Percentiles rank a stretch among this genome's conserved stretches.
phyloP scores from a whole-genome alignment of 2,888 invertebrate genomes.

The Tachystola acroxantha region DNA sequence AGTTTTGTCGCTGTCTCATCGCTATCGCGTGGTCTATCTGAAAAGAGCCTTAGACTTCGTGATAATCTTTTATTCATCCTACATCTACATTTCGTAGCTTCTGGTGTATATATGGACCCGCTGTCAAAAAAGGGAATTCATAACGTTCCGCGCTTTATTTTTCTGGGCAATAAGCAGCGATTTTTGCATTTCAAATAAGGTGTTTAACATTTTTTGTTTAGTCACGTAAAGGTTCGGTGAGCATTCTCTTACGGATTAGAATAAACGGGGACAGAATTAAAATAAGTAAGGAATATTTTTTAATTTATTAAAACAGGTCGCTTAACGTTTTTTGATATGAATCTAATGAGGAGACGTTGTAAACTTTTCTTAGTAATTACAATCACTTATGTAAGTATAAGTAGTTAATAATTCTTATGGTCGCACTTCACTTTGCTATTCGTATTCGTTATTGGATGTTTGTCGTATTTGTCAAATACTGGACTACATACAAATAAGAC shows the following conservation, averaged over 20 bases:
- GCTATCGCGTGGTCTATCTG: too few relatives aligned
- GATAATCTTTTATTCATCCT: conserved; percentile 7
- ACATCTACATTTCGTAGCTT: conserved; percentile 5
- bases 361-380: too few relatives aligned
- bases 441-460: too few relatives aligned
- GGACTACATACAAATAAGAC: too few relatives aligned
- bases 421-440: too few relatives aligned
- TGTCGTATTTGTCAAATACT: too few relatives aligned
- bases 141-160: conserved; percentile 37
- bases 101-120: conserved; percentile 1
- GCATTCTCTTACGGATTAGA: conserved; percentile 13
- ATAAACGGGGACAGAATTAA: neutral
- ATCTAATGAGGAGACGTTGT: too few relatives aligned
- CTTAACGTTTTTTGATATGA: neutral
- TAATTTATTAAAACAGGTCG: neutral
- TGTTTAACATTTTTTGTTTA: conserved; percentile 41
- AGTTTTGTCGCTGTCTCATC: too few relatives aligned
- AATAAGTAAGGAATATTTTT: neutral
- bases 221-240: conserved; percentile 23
- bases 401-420: too few relatives aligned
- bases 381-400: too few relatives aligned
- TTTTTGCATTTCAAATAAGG: conserved; percentile 52
- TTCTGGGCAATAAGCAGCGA: conserved; percentile 36
- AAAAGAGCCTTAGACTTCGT: too few relatives aligned
- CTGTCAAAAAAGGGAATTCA: conserved; percentile 22